A percentile compares a stretch with the other conserved stretches of the same genome.
These are phyloP conservation scores for Neuroterus valhalla DNA, from an alignment of 1,140 invertebrate species.

Conservation along the genomic window DNA sequence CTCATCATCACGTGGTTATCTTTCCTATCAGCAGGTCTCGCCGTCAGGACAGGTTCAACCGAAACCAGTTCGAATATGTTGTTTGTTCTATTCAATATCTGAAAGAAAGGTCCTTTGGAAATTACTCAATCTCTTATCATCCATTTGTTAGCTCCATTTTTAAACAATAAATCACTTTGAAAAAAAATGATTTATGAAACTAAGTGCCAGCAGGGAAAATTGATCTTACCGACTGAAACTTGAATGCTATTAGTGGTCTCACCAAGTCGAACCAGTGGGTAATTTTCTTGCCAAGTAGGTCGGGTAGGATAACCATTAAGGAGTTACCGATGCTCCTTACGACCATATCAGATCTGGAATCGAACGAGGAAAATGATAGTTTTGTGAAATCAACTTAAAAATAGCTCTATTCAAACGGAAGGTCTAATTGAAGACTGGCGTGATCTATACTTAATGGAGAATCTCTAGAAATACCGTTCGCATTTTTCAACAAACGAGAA, in stretches of 20 bases:
- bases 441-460: background rate
- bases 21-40: slow-evolving; percentile 77
- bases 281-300: slow-evolving; percentile 91
- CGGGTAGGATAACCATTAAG: slow-evolving; percentile 91
- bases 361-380: slow-evolving; percentile 69
- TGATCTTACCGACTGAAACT: slow-evolving; percentile 91
- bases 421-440: background rate
- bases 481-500: too few species aligned
- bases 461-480: too few species aligned
- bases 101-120: slow-evolving; percentile 48
- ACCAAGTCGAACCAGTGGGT: slow-evolving; percentile 93
- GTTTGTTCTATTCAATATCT: slow-evolving; percentile 95
- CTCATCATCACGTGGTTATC: slow-evolving; percentile 76
- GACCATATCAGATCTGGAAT: slow-evolving; percentile 88
- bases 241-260: slow-evolving; percentile 93
- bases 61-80: slow-evolving; percentile 97
- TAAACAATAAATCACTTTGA: background rate
- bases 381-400: slow-evolving; percentile 28
- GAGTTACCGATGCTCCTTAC: slow-evolving; percentile 93
- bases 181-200: background rate
- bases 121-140: background rate
- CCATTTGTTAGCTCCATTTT: background rate
- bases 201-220: background rate
- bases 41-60: slow-evolving; percentile 85
- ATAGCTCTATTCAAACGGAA: slow-evolving; percentile 20